These are phyloP conservation scores for Odontocolon sp. DNA, from an alignment of 2,888 invertebrate species.

Conservation along the genomic window DNA sequence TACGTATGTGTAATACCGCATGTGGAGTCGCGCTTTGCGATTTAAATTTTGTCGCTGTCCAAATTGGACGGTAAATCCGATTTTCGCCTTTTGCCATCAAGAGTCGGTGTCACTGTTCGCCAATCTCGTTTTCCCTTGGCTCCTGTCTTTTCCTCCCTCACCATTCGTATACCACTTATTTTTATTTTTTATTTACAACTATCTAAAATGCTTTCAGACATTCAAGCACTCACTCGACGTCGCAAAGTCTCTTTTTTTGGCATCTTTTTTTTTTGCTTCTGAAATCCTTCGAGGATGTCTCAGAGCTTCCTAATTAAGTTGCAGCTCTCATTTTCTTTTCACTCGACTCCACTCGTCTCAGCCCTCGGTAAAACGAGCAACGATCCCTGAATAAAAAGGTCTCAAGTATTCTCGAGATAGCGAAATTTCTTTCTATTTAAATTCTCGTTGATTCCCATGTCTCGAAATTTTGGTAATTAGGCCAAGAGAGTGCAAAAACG, in stretches of 20 bases:
- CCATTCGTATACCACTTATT: background rate
- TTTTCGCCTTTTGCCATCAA: conserved; percentile 66
- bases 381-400: conserved; percentile 5
- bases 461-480: conserved; percentile 35
- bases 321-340: background rate
- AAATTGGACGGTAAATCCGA: conserved; percentile 78
- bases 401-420: conserved; percentile 20
- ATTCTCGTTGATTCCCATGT: conserved; percentile 42
- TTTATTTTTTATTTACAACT: background rate
- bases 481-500: conserved; percentile 8
- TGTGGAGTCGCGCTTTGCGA: conserved; percentile 76
- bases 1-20: conserved; percentile 31
- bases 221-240: background rate
- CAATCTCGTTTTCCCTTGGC: background rate
- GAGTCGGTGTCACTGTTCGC: background rate
- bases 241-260: background rate
- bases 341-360: no score
- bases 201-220: background rate
- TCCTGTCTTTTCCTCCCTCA: conserved; percentile 3
- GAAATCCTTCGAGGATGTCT: background rate
- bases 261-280: background rate
- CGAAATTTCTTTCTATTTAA: conserved; percentile 14
- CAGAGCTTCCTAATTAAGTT: background rate
- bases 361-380: no score
- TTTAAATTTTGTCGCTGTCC: conserved; percentile 80